Percentiles rank a stretch among this genome's conserved stretches.
Evolutionary conservation across 2,113 vertebrate genomes (phyloP).

Genomic region (Rousettus leschenaultii): DNA sequence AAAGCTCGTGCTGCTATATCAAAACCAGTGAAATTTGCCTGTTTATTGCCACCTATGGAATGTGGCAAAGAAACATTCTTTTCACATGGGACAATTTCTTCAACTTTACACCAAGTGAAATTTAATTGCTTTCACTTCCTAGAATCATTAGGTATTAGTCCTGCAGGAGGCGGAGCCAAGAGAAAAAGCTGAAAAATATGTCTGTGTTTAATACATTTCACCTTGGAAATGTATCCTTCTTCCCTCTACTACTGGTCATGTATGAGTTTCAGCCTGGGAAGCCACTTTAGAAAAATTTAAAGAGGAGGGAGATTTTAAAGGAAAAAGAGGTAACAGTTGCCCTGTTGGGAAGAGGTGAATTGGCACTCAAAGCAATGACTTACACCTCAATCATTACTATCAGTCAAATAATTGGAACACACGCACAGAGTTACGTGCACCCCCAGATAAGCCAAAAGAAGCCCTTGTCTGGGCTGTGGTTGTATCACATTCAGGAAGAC

Average conservation of each 20-base stretch:
- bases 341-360: neutral
- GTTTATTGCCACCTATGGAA: conserved; percentile 61
- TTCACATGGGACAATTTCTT: conserved; percentile 59
- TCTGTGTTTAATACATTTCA: conserved; percentile 58
- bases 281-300: neutral
- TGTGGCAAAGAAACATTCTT: conserved; percentile 55
- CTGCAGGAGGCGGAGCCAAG: neutral
- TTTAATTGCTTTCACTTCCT: conserved; percentile 71
- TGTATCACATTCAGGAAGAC: neutral
- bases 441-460: neutral
- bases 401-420: neutral
- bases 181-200: conserved; percentile 40
- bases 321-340: neutral
- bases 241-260: neutral
- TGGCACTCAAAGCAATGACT: neutral
- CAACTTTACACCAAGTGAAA: conserved; percentile 60
- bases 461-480: neutral
- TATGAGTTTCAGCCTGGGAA: neutral
- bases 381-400: neutral
- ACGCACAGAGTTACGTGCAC: neutral
- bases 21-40: conserved; percentile 58
- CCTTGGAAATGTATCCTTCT: conserved; percentile 44
- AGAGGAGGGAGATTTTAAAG: neutral
- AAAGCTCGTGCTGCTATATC: conserved; percentile 46
- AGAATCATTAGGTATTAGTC: conserved; percentile 65